A percentile compares a stretch with the other conserved stretches of the same genome.
Conservation (phyloP, 2,888 invertebrate species). For the Andrena haemorrhoa region DNA sequence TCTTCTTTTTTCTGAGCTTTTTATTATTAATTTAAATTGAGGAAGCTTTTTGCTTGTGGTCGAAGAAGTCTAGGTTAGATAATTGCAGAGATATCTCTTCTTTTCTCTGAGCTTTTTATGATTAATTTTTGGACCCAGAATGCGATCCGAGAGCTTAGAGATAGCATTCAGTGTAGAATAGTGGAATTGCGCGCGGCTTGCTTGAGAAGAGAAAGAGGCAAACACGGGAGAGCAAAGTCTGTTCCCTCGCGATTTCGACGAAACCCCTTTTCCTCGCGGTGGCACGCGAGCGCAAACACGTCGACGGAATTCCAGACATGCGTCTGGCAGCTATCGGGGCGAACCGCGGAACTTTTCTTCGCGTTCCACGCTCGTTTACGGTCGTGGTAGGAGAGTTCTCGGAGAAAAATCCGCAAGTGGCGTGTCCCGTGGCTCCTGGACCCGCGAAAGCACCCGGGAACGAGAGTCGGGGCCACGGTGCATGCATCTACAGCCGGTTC, state of each 20-base stretch:
- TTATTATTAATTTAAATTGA: no score
- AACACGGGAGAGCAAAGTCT: neutral
- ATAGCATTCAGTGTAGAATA: no score
- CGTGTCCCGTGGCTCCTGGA: conserved; percentile 48
- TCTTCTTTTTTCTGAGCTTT: no score
- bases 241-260: conserved; percentile 4
- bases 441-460: conserved; percentile 62
- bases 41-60: neutral
- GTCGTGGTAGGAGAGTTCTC: conserved; percentile 28
- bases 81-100: no score
- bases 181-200: no score
- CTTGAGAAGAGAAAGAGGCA: no score
- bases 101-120: no score
- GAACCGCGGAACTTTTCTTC: conserved; percentile 40
- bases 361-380: conserved; percentile 23
- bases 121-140: no score
- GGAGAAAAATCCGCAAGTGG: conserved; percentile 53
- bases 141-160: no score
- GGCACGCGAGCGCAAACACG: neutral
- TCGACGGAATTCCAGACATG: conserved; percentile 16
- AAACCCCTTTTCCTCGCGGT: conserved; percentile 13
- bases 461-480: conserved; percentile 44
- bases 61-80: neutral
- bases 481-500: conserved; percentile 75
- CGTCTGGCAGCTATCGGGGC: conserved; percentile 13